These are phyloP conservation scores for Sisor rabdophorus DNA, from an alignment of 2,113 vertebrate genomes.

Conservation along the genomic window DNA sequence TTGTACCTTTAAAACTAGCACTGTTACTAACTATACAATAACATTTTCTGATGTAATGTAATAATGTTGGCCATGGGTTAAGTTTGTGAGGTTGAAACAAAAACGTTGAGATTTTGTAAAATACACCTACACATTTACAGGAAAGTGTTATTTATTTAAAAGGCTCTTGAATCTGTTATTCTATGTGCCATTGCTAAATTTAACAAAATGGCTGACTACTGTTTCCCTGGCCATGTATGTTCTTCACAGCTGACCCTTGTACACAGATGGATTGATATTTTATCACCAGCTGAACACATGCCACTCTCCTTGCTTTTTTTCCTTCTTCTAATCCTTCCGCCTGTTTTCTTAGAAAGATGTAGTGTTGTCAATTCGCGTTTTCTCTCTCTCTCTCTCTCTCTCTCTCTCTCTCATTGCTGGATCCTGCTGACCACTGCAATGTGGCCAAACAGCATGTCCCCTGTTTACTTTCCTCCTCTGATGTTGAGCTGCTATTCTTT, in stretches of 20 bases:
- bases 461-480: conserved; percentile 7
- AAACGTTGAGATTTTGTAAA: too few relatives aligned
- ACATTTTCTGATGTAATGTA: too few relatives aligned
- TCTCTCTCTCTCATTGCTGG: conserved; percentile 17
- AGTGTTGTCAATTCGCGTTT: neutral
- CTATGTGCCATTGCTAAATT: neutral
- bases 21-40: too few relatives aligned
- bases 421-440: conserved; percentile 11
- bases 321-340: neutral
- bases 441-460: neutral
- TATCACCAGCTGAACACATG: conserved; percentile 41
- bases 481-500: conserved; percentile 5
- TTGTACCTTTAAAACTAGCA: too few relatives aligned
- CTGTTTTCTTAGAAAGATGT: conserved; percentile 4
- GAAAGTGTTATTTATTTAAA: neutral
- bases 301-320: conserved; percentile 24
- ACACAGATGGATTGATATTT: conserved; percentile 27
- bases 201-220: conserved; percentile 28
- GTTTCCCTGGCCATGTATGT: conserved; percentile 43
- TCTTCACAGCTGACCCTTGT: conserved; percentile 40
- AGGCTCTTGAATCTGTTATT: neutral
- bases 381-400: conserved; percentile 26
- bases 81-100: too few relatives aligned
- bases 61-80: too few relatives aligned
- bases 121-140: too few relatives aligned